These are phyloP conservation scores for Hemicordylus capensis DNA, from an alignment of 2,113 vertebrate genomes.

Conservation along the genomic window DNA sequence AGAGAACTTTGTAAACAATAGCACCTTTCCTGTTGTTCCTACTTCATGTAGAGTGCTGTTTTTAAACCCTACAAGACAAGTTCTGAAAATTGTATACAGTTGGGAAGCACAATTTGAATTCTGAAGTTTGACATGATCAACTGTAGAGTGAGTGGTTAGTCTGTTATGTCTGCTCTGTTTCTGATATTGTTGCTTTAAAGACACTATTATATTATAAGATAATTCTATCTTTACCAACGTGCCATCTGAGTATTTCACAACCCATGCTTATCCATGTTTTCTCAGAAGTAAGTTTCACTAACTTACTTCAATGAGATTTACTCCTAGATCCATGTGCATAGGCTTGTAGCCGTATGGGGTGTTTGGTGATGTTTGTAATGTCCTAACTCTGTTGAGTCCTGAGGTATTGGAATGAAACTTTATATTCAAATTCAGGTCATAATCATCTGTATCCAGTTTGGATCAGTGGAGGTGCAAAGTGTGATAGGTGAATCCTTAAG, in stretches of 20 bases:
- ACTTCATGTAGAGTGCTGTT: not conserved
- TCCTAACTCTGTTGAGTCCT: not conserved
- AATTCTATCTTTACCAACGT: not conserved
- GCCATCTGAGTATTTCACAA: not conserved
- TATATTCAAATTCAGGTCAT: not conserved
- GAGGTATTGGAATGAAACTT: not conserved
- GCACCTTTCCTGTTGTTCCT: not conserved
- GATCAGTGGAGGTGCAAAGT: no score
- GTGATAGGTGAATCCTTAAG: no score
- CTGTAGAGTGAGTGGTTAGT: not conserved
- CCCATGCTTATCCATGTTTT: not conserved
- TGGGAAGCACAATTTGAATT: not conserved
- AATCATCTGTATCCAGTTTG: not conserved
- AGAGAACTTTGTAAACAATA: constrained; percentile 4
- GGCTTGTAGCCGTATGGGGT: not conserved
- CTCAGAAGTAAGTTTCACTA: not conserved
- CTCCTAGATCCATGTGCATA: not conserved
- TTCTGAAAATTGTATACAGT: not conserved
- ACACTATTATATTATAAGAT: not conserved
- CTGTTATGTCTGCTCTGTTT: not conserved
- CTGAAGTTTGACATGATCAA: not conserved
- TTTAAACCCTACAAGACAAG: not conserved
- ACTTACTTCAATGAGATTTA: not conserved
- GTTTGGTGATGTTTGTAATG: no score
- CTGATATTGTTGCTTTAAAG: not conserved